Percentiles rank a stretch among this genome's conserved stretches.
Evolutionary conservation across 2,888 invertebrate species (phyloP).

Genomic region (Ophion costatus): DNA sequence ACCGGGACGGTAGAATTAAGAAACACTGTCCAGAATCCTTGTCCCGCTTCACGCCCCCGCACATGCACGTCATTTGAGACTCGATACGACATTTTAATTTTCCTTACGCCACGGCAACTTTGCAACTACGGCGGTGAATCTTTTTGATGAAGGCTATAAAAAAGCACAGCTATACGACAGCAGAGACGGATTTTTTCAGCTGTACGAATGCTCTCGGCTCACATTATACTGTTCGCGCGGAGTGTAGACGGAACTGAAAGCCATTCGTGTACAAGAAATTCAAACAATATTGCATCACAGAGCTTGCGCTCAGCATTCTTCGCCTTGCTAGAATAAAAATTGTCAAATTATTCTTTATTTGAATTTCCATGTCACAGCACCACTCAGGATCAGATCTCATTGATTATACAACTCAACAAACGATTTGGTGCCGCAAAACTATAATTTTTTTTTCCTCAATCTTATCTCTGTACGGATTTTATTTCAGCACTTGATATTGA

Average conservation of each 20-base stretch:
- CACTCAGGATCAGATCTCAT: too few species aligned
- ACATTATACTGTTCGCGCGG: conserved; percentile 52
- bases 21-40: conserved; percentile 63
- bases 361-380: too few species aligned
- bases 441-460: too few species aligned
- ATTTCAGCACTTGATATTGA: too few species aligned
- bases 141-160: conserved; percentile 75
- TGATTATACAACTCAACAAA: too few species aligned
- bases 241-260: conserved; percentile 52
- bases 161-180: conserved; percentile 51
- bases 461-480: too few species aligned
- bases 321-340: too few species aligned
- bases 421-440: too few species aligned
- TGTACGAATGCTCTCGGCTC: conserved; percentile 8
- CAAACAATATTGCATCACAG: too few species aligned
- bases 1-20: conserved; percentile 44
- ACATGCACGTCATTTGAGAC: conserved; percentile 44
- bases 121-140: conserved; percentile 74
- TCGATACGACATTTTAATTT: conserved; percentile 72
- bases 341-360: too few species aligned
- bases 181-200: conserved; percentile 8
- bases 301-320: too few species aligned
- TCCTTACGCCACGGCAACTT: conserved; percentile 59
- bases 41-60: conserved; percentile 22
- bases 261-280: conserved; percentile 14